Conservation (phyloP, 2,113 vertebrate genomes). For the Zingel zingel region DNA sequence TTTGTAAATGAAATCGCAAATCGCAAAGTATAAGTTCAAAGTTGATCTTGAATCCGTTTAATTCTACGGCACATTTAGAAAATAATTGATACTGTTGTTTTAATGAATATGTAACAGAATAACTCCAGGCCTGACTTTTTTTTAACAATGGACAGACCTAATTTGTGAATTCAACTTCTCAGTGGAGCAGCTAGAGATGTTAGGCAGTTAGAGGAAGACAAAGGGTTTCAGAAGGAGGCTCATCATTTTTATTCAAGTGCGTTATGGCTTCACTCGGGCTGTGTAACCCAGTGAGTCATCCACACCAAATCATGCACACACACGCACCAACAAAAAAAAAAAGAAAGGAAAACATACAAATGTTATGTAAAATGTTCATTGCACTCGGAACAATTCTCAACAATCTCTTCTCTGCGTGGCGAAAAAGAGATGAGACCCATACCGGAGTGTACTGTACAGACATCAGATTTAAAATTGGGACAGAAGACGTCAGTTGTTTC, state of each 20-base stretch:
- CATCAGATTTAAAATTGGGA: constrained; percentile 61
- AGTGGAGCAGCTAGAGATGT: not conserved
- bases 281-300: constrained; percentile 73
- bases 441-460: constrained; percentile 63
- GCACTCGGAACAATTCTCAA: constrained; percentile 55
- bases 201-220: constrained; percentile 45
- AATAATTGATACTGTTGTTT: constrained; percentile 2
- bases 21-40: constrained; percentile 3
- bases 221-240: constrained; percentile 76
- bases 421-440: constrained; percentile 43
- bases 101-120: constrained; percentile 12
- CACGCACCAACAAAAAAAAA: constrained; percentile 39
- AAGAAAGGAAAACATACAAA: constrained; percentile 57
- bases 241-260: constrained; percentile 84
- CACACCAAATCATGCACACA: constrained; percentile 83
- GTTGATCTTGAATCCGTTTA: constrained; percentile 8
- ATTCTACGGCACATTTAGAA: not conserved
- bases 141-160: not conserved
- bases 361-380: constrained; percentile 69
- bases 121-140: not conserved
- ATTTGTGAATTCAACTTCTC: not conserved
- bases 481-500: constrained; percentile 45
- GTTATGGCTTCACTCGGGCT: constrained; percentile 75
- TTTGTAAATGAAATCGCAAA: constrained; percentile 28
- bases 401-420: constrained; percentile 44